Base-by-base conservation (phyloP, 2,888 invertebrate species). In the Torymus tubicola region DNA sequence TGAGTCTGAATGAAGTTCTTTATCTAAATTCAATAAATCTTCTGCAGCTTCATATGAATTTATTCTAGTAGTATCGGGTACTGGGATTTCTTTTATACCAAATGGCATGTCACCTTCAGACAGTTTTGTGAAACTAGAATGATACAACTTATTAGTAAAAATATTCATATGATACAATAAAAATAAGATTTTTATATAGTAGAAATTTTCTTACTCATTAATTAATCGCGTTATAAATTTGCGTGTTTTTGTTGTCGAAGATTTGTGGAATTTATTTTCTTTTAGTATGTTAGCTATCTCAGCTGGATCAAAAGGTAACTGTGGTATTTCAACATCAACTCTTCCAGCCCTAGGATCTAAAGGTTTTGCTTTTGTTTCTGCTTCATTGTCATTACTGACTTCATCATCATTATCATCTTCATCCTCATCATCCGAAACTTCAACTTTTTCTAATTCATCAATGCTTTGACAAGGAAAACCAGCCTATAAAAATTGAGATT, bases 301-400 rank as follows among this genome's bases (percentile, higher is more conserved):
- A 42, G 89, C 87, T 0, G 94, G 92, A 84, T 95, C 93, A 55
- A 96, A 94, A 11, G 93, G 92, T 72, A 97, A 90, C 84, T 94
- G 93, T 0, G 95, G 93, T 83, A 97, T 92, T 67, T 92, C 92
- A 3, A 96, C 96, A 91, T 96, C 93, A 0, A 96, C 95, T 75
- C 93, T 93, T 0, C 97, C 97, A 2, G 97, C 97, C 67, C 97
- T 92, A 0, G 96, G 96, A 92, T 97, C 97, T 21, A 95, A 87
- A 80, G 70, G 82, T 72, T 88, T 89, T 55, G 86, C 86, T 55
- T 18, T 8, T 85, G 85, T 58, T 82, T 82, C n/a, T 83, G 84
- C 12, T 76, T 79, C 4, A 14, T 12, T 91, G 50, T 91, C 91
- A 24, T 53, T 91, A 91, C 16, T 90, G 91, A 53, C 91, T 91